These are phyloP conservation scores for Kryphioiulus occultus DNA, from an alignment of 2,888 invertebrate genomes.

Conservation along the genomic window DNA sequence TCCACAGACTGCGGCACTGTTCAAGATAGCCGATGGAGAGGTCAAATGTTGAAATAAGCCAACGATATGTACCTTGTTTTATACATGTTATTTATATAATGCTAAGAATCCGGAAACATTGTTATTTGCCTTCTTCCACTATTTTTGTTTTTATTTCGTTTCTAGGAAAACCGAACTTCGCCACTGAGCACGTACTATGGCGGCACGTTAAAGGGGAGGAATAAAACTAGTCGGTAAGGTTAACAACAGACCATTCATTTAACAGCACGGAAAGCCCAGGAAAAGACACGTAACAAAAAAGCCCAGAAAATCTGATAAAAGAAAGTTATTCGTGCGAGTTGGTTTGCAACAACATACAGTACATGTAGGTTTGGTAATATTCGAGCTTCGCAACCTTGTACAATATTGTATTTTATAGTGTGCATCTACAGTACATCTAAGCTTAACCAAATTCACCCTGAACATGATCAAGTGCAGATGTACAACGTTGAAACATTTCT, in stretches of 20 bases:
- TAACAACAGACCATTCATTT: neutral
- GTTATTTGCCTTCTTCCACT: neutral
- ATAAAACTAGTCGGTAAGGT: neutral
- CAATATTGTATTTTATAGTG: neutral
- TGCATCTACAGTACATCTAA: too few relatives aligned
- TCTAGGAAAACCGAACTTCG: neutral
- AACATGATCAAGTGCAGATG: too few relatives aligned
- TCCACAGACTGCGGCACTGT: neutral
- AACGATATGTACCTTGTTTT: neutral
- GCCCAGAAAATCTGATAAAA: neutral
- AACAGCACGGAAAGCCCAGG: neutral
- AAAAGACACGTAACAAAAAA: neutral
- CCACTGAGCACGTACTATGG: neutral
- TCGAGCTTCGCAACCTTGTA: neutral
- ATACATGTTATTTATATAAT: neutral
- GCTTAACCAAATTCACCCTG: too few relatives aligned
- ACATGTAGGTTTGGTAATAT: neutral
- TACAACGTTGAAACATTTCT: too few relatives aligned
- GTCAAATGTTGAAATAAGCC: neutral
- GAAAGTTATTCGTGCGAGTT: neutral
- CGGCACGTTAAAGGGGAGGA: neutral
- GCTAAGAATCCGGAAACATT: neutral
- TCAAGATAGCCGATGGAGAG: neutral
- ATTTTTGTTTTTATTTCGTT: conserved; percentile 5
- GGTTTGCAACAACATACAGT: neutral